Percentiles rank a stretch among this genome's conserved stretches.
These are phyloP conservation scores for Drosophila sturtevanti DNA, from an alignment of 1,140 invertebrate genomes.

Conservation along the genomic window DNA sequence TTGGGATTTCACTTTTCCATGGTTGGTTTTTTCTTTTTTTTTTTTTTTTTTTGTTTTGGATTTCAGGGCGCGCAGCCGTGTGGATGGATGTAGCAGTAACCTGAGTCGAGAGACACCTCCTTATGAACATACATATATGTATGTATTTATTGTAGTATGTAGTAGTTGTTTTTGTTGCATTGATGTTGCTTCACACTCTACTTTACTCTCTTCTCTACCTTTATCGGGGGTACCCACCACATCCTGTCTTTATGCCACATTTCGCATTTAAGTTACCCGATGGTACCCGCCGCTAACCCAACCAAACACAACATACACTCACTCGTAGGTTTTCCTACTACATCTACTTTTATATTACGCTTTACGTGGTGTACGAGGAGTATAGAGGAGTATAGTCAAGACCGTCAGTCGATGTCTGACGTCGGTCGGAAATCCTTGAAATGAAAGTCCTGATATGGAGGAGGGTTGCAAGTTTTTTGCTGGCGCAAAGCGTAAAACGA, in stretches of 20 bases:
- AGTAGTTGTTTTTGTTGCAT: slow-evolving; percentile 43
- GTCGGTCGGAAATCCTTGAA: slow-evolving; percentile 79
- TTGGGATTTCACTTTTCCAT: slow-evolving; percentile 53
- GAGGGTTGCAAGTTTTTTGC: slow-evolving; percentile 40
- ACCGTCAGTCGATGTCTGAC: slow-evolving; percentile 52
- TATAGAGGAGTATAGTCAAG: slow-evolving; percentile 51
- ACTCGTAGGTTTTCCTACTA: slow-evolving; percentile 73
- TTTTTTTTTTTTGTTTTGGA: not conserved
- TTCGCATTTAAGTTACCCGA: not conserved
- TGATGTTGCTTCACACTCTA: slow-evolving; percentile 74
- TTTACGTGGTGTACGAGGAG: too few relatives aligned
- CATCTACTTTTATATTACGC: slow-evolving; percentile 21
- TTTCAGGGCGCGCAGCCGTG: slow-evolving; percentile 48
- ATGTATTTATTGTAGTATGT: not conserved
- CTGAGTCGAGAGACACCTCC: slow-evolving; percentile 50
- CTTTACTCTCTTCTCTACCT: slow-evolving; percentile 38
- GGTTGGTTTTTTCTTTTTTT: slow-evolving; percentile 11
- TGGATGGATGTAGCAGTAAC: slow-evolving; percentile 49
- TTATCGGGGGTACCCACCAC: slow-evolving; percentile 23
- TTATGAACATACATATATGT: too few relatives aligned
- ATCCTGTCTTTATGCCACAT: slow-evolving; percentile 13
- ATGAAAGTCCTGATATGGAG: slow-evolving; percentile 63
- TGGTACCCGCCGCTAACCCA: slow-evolving; percentile 43
- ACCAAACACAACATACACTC: too few relatives aligned
- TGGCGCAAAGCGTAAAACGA: slow-evolving; percentile 54